phyloP scores from a whole-genome alignment of 2,888 invertebrate genomes.

The Masnerella sp. region DNA sequence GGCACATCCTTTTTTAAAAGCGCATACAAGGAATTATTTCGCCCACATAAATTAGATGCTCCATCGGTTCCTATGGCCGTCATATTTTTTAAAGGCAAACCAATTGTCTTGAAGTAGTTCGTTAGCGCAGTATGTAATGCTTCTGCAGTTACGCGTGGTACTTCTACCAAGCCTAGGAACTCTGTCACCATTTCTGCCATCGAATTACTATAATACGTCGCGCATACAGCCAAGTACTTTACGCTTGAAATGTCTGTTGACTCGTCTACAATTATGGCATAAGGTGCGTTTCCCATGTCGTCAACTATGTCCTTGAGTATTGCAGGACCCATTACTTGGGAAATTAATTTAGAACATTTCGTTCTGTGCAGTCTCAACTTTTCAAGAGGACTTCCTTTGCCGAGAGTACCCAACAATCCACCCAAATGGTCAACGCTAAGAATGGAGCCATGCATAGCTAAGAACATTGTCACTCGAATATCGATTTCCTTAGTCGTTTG shows the following conservation, averaged over 20 bases:
- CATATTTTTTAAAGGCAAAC: constrained; percentile 57
- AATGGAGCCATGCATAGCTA: constrained; percentile 6
- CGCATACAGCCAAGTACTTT: constrained; percentile 63
- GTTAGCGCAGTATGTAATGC: constrained; percentile 20
- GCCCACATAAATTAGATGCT: constrained; percentile 41
- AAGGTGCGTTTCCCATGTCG: constrained; percentile 59
- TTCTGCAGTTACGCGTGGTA: constrained; percentile 40
- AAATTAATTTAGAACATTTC: constrained; percentile 62
- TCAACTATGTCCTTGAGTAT: constrained; percentile 54
- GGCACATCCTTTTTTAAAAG: constrained; percentile 13
- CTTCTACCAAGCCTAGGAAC: constrained; percentile 60
- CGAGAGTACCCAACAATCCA: not conserved
- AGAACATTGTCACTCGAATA: not conserved
- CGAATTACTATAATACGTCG: constrained; percentile 60
- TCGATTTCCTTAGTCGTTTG: constrained; percentile 1
- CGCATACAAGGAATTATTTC: constrained; percentile 6
- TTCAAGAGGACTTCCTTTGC: not conserved
- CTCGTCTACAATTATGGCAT: constrained; percentile 62
- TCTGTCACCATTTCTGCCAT: constrained; percentile 58
- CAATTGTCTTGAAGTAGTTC: constrained; percentile 9
- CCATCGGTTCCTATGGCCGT: constrained; percentile 66
- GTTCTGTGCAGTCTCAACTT: constrained; percentile 39
- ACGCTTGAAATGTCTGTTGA: constrained; percentile 62
- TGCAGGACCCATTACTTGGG: constrained; percentile 57
- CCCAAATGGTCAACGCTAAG: constrained; percentile 1